Percentiles rank a stretch among this genome's conserved stretches.
phyloP scores from a whole-genome alignment of 35 echinoderm and acorn worm species.

The Patiria miniata region DNA sequence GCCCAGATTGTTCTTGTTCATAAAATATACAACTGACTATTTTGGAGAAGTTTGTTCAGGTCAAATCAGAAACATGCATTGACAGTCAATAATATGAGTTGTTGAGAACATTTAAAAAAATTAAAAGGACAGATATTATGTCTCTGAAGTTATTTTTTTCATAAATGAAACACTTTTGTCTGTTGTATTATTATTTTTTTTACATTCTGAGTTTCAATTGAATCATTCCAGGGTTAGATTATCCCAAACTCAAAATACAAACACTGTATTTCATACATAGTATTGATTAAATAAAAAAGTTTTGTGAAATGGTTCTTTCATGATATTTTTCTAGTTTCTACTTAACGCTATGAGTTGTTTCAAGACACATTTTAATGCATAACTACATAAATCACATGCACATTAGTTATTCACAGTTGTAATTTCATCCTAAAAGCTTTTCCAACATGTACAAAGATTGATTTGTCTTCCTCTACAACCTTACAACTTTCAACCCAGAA shows the following conservation, averaged over 20 bases:
- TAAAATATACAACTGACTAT: too few relatives aligned
- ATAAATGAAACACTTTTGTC: too few relatives aligned
- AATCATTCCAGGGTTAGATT: too few relatives aligned
- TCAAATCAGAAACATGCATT: too few relatives aligned
- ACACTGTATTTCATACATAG: neutral
- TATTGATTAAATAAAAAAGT: neutral
- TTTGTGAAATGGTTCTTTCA: conserved; percentile 23
- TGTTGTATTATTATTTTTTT: too few relatives aligned
- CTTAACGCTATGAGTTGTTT: conserved; percentile 13
- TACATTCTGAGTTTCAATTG: too few relatives aligned
- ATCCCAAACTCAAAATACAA: neutral
- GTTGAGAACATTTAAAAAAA: too few relatives aligned
- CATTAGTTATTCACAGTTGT: conserved; percentile 21
- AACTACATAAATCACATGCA: conserved; percentile 28
- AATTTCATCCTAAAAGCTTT: neutral
- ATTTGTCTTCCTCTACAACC: neutral
- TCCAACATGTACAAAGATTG: neutral
- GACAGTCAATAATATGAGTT: too few relatives aligned
- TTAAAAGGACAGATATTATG: too few relatives aligned
- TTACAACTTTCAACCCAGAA: too few relatives aligned
- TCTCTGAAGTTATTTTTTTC: too few relatives aligned
- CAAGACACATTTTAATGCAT: conserved; percentile 2
- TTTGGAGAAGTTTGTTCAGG: neutral
- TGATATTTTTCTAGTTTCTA: conserved; percentile 14
- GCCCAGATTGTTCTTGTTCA: too few relatives aligned